Conservation (phyloP, 1,140 invertebrate genomes). For the Polypedilum vanderplanki region DNA sequence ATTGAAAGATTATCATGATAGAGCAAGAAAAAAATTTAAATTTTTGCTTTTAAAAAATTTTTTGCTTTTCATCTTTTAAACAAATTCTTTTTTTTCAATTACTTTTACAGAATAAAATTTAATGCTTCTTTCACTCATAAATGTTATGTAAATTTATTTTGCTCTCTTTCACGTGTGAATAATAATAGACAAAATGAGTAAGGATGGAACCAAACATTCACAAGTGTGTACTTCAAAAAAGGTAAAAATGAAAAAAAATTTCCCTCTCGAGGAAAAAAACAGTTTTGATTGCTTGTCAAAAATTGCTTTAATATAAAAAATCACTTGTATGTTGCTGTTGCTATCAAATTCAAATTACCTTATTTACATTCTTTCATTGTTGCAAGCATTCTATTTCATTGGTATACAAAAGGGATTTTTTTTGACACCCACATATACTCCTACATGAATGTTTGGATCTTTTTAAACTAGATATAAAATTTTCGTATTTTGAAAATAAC, state of each 20-base stretch:
- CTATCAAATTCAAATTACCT: constrained; percentile 28
- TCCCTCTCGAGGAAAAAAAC: neutral
- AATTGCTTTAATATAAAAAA: neutral
- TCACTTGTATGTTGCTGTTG: neutral
- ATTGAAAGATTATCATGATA: too few relatives aligned
- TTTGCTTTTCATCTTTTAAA: constrained; percentile 11
- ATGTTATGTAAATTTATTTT: constrained; percentile 19
- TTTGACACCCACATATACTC: neutral
- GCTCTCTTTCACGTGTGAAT: neutral
- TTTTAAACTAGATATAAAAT: neutral
- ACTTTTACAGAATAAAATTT: neutral
- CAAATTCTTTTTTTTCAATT: constrained; percentile 5
- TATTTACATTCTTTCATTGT: constrained; percentile 24
- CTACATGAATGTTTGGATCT: too few relatives aligned
- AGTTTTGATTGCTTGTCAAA: neutral
- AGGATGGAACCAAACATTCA: neutral
- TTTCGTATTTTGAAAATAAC: neutral
- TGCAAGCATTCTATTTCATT: neutral
- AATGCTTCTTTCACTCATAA: neutral
- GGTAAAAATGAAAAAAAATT: neutral
- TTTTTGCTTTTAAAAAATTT: too few relatives aligned
- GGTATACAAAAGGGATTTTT: neutral
- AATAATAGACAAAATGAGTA: neutral
- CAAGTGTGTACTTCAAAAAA: neutral
- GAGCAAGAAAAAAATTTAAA: neutral